phyloP scores from a whole-genome alignment of 2,797 vertebrate species.

The Rhadinocentrus ornatus region DNA sequence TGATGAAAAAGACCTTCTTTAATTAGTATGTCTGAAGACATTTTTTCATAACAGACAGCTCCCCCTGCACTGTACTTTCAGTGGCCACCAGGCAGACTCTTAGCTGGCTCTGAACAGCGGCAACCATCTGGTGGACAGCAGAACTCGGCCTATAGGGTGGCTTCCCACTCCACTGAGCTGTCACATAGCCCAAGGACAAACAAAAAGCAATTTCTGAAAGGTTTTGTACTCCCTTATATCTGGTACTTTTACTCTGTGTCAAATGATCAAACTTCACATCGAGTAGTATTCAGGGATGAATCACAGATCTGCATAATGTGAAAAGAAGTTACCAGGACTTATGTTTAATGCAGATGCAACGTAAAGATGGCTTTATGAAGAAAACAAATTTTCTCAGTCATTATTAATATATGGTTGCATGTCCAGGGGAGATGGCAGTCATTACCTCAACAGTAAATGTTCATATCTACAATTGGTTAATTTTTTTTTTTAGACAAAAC shows the following conservation, averaged over 20 bases:
- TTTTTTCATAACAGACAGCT: slow-evolving; percentile 84
- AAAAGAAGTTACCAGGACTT: neutral
- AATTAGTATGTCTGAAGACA: slow-evolving; percentile 90
- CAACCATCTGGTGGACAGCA: slow-evolving; percentile 90
- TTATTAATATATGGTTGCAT: neutral
- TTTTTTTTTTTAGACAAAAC: no score
- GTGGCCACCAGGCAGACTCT: slow-evolving; percentile 79
- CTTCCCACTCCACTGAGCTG: slow-evolving; percentile 83
- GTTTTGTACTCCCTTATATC: slow-evolving; percentile 40
- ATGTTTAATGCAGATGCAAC: neutral
- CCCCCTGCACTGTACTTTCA: slow-evolving; percentile 84
- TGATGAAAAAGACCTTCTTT: slow-evolving; percentile 89
- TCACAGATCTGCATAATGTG: neutral
- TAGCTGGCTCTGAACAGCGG: slow-evolving; percentile 85
- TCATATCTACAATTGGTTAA: neutral
- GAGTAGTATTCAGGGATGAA: neutral
- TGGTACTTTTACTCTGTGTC: slow-evolving; percentile 39
- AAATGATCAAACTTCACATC: slow-evolving; percentile 20
- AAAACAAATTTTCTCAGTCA: neutral
- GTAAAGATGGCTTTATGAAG: neutral
- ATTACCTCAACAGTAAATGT: neutral
- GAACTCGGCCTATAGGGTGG: slow-evolving; percentile 63
- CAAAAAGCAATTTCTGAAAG: slow-evolving; percentile 46
- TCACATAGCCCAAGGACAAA: slow-evolving; percentile 79
- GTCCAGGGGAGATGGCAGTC: neutral